Percentiles rank a stretch among this genome's conserved stretches.
Evolutionary conservation across 2,888 invertebrate genomes (phyloP).

Genomic region (Stegophylla sp.): DNA sequence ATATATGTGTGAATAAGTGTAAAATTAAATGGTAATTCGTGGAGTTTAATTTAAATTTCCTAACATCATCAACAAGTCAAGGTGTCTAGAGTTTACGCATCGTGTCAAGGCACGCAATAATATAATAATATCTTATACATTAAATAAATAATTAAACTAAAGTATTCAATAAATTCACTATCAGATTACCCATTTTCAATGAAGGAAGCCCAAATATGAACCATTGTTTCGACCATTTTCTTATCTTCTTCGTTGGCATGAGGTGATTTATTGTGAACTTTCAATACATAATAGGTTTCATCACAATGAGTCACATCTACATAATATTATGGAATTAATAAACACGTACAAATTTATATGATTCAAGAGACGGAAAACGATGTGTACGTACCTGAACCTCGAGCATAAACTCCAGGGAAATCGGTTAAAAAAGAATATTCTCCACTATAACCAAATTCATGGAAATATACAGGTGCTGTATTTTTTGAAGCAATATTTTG

Average conservation of each 20-base stretch:
- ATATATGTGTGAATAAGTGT: too few species aligned
- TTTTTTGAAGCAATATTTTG: constrained; percentile 61
- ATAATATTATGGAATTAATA: constrained; percentile 66
- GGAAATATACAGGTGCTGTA: constrained; percentile 62
- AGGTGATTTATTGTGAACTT: constrained; percentile 62
- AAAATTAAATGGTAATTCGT: too few species aligned
- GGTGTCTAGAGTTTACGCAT: too few species aligned
- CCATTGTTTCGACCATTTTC: constrained; percentile 67
- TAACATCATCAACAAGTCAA: too few species aligned
- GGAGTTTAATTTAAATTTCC: too few species aligned
- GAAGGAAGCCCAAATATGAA: constrained; percentile 69
- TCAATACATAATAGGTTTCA: constrained; percentile 62
- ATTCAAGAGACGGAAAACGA: constrained; percentile 64
- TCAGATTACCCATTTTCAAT: constrained; percentile 70
- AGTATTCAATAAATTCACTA: not conserved
- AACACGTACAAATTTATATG: constrained; percentile 67
- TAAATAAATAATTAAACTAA: not conserved
- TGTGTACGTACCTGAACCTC: constrained; percentile 4
- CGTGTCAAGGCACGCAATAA: too few species aligned
- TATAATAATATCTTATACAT: too few species aligned
- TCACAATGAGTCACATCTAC: constrained; percentile 62
- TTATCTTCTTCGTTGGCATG: constrained; percentile 66
- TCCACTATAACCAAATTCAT: constrained; percentile 63
- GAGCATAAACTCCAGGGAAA: not conserved
- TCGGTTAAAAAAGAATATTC: constrained; percentile 63